A percentile compares a stretch with the other conserved stretches of the same genome.
phyloP scores from a whole-genome alignment of 2,797 vertebrate species.

The Hippocampus kuda region DNA sequence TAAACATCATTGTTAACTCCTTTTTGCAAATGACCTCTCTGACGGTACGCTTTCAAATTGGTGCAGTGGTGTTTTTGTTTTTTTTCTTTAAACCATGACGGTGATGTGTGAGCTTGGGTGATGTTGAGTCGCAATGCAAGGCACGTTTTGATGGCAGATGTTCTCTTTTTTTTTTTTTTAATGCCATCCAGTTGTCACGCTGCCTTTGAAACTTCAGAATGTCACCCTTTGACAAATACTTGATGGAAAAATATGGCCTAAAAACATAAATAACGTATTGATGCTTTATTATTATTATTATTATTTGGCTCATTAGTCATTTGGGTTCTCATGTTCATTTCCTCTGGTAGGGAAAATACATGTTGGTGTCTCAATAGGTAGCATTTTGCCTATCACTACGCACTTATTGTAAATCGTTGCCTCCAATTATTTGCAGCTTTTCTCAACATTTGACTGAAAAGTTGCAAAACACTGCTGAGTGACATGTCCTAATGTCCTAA shows the following conservation, averaged over 20 bases:
- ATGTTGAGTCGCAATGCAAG: slow-evolving; percentile 21
- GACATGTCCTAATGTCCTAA: slow-evolving; percentile 1
- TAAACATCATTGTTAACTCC: slow-evolving; percentile 45
- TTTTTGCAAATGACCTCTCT: slow-evolving; percentile 46
- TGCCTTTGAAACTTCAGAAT: slow-evolving; percentile 5
- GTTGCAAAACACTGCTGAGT: slow-evolving; percentile 3
- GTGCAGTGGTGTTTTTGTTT: slow-evolving; percentile 41
- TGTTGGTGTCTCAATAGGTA: neutral
- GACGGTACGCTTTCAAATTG: slow-evolving; percentile 45
- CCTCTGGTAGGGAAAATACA: slow-evolving; percentile 7
- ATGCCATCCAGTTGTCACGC: slow-evolving; percentile 22
- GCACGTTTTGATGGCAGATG: slow-evolving; percentile 27
- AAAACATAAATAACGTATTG: slow-evolving; percentile 5
- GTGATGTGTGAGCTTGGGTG: slow-evolving; percentile 15
- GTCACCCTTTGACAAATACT: slow-evolving; percentile 17
- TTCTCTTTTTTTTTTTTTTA: slow-evolving; percentile 13
- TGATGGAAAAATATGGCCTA: neutral
- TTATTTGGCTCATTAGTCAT: slow-evolving; percentile 7
- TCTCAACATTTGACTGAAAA: neutral
- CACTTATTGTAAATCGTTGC: neutral
- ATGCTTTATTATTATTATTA: neutral
- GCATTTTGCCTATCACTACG: slow-evolving; percentile 5
- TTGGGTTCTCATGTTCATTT: slow-evolving; percentile 3
- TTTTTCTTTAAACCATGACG: slow-evolving; percentile 17
- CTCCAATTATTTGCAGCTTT: neutral